Evolutionary conservation across 2,797 vertebrate genomes (phyloP).

Genomic region (Okamejei kenojei): DNA sequence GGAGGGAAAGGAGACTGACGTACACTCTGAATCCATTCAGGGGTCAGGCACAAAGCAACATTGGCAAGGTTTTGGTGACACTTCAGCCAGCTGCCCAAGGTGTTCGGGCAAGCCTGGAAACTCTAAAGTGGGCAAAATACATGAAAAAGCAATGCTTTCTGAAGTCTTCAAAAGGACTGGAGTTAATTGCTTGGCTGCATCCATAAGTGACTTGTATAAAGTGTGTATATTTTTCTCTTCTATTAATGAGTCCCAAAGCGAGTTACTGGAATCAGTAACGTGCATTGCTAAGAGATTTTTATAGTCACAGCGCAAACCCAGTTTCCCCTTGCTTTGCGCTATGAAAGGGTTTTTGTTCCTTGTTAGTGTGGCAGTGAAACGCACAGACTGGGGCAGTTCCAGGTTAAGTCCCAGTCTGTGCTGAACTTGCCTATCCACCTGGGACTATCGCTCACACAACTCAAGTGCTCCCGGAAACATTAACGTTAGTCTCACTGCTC

Average conservation of each 20-base stretch:
- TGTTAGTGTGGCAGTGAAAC: background rate
- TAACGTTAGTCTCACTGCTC: background rate
- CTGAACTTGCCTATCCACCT: background rate
- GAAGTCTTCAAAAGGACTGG: slow-evolving; percentile 1
- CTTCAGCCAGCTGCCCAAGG: background rate
- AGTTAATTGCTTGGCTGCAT: background rate
- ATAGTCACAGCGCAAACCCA: background rate
- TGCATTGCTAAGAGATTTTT: background rate
- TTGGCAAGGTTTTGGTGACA: background rate
- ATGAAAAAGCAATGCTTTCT: background rate
- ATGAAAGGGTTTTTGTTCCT: background rate
- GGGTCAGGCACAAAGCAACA: background rate
- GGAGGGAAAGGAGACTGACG: background rate
- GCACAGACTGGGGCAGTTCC: background rate
- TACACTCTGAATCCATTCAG: background rate
- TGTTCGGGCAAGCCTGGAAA: background rate
- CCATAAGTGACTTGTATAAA: background rate
- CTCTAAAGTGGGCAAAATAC: background rate
- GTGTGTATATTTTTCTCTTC: background rate
- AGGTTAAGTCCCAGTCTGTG: background rate
- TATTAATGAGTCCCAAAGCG: background rate
- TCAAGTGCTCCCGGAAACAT: background rate
- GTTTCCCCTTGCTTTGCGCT: background rate
- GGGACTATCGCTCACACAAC: background rate
- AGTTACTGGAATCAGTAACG: background rate